These are phyloP conservation scores for Odocoileus virginianus DNA, from an alignment of 2,113 vertebrate species.

Conservation along the genomic window DNA sequence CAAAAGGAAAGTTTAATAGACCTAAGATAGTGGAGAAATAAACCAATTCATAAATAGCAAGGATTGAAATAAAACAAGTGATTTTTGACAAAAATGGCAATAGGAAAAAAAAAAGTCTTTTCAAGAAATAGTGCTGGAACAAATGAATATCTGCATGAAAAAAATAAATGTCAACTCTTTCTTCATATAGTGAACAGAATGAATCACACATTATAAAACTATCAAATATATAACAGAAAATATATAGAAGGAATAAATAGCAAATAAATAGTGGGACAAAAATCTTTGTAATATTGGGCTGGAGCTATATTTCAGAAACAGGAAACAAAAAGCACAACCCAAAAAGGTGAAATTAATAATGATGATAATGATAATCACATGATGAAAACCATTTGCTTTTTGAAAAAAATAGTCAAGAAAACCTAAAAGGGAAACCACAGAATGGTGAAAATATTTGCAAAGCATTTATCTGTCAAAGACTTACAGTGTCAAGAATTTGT, in stretches of 20 bases:
- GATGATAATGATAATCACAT: neutral
- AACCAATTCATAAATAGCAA: neutral
- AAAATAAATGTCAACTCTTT: neutral
- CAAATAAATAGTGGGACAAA: neutral
- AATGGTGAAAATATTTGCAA: neutral
- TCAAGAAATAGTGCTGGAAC: neutral
- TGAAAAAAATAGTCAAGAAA: neutral
- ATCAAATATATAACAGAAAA: neutral
- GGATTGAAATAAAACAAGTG: neutral
- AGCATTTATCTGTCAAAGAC: neutral
- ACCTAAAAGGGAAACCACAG: neutral
- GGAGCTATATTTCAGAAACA: neutral
- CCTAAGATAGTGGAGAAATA: neutral
- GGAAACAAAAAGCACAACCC: neutral
- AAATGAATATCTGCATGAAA: neutral
- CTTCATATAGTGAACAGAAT: neutral
- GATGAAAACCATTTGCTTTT: neutral
- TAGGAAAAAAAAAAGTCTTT: neutral
- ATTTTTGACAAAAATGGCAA: neutral
- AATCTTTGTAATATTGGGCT: neutral
- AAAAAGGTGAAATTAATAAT: neutral
- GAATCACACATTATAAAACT: neutral
- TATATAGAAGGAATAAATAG: neutral
- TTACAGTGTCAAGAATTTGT: neutral
- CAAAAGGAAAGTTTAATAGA: neutral